Evolutionary conservation across 2,888 invertebrate genomes (phyloP).

Genomic region (Hirtodrosophila confusa): DNA sequence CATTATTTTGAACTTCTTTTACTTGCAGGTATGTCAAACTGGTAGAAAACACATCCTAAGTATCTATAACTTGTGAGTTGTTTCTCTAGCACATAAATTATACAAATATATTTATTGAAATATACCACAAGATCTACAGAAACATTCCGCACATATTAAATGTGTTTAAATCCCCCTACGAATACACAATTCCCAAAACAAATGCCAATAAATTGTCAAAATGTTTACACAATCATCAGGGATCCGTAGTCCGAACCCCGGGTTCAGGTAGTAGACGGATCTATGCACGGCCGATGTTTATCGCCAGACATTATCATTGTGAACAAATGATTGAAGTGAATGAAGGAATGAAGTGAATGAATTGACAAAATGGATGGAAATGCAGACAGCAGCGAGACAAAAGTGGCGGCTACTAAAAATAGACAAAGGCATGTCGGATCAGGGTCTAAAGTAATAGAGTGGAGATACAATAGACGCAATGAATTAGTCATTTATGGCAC

Average conservation of each 20-base stretch:
- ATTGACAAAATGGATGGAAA: slow-evolving; percentile 52
- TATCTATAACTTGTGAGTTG: slow-evolving; percentile 18
- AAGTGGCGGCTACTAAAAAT: slow-evolving; percentile 68
- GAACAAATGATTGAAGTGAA: slow-evolving; percentile 50
- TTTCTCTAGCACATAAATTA: neutral
- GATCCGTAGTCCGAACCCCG: neutral
- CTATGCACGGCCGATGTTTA: slow-evolving; percentile 10
- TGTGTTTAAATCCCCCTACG: neutral
- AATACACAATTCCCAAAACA: slow-evolving; percentile 15
- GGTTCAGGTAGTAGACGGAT: slow-evolving; percentile 22
- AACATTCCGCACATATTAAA: slow-evolving; percentile 16
- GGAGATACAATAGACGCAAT: slow-evolving; percentile 43
- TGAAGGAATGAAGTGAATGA: slow-evolving; percentile 27
- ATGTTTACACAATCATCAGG: slow-evolving; percentile 29
- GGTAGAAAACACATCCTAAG: slow-evolving; percentile 3
- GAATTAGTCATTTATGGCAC: slow-evolving; percentile 77
- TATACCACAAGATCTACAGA: neutral
- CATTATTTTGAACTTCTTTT: slow-evolving; percentile 22
- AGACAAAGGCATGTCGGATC: slow-evolving; percentile 52
- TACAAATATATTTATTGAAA: neutral
- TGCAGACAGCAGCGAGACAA: slow-evolving; percentile 38
- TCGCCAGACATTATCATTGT: slow-evolving; percentile 33
- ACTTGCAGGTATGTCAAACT: slow-evolving; percentile 61
- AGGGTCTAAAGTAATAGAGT: slow-evolving; percentile 6
- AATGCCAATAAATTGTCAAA: slow-evolving; percentile 58